Conservation (phyloP, 2,113 vertebrate genomes). For the Genyomyrus donnyi region DNA sequence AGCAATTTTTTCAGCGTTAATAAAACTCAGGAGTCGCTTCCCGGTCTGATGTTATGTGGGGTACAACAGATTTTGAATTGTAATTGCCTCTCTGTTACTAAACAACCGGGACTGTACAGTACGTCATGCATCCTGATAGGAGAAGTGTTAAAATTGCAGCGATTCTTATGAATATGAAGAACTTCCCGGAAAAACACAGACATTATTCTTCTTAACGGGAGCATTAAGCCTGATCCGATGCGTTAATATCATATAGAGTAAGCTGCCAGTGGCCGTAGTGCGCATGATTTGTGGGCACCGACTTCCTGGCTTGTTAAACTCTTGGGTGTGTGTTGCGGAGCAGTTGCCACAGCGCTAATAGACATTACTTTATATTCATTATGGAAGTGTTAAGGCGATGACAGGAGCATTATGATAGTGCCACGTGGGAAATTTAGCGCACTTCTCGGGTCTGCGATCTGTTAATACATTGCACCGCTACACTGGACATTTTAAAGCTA, state of each 20-base stretch:
- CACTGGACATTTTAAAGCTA: background rate
- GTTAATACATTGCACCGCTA: background rate
- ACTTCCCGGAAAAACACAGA: background rate
- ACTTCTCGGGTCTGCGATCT: background rate
- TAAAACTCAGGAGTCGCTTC: background rate
- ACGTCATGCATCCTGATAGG: background rate
- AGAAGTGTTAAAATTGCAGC: background rate
- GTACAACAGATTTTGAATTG: background rate
- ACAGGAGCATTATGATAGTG: background rate
- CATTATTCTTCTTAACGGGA: background rate
- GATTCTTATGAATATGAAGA: background rate
- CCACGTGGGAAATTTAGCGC: constrained; percentile 5
- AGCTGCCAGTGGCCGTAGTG: background rate
- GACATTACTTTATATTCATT: constrained; percentile 15
- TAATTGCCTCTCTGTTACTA: background rate
- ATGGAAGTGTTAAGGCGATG: background rate
- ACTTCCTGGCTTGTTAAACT: constrained; percentile 10
- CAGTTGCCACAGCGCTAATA: background rate
- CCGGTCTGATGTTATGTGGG: background rate
- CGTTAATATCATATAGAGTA: background rate
- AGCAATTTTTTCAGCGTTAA: background rate
- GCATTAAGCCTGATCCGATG: background rate
- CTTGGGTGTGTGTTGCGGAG: background rate
- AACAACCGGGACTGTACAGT: background rate
- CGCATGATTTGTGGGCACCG: background rate